These are phyloP conservation scores for Eueides isabella DNA, from an alignment of 1,140 invertebrate genomes.

Conservation along the genomic window DNA sequence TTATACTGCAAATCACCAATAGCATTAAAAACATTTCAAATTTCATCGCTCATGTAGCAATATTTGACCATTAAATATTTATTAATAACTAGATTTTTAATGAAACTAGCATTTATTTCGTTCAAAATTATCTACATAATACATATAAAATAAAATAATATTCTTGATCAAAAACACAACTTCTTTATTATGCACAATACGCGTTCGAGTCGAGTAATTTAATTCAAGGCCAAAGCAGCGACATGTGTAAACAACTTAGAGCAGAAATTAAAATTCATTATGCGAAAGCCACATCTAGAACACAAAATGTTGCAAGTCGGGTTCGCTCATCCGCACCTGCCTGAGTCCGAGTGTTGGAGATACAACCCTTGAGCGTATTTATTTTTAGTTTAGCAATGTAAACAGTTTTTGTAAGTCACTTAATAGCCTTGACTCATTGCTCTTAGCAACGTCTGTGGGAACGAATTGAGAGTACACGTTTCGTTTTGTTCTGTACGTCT, in stretches of 20 bases:
- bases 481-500: slow-evolving; percentile 62
- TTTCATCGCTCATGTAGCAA: not conserved
- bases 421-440: slow-evolving; percentile 68
- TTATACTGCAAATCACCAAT: not conserved
- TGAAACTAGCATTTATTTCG: no score
- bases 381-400: slow-evolving; percentile 25
- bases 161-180: slow-evolving; percentile 15
- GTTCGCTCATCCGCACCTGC: slow-evolving; percentile 61
- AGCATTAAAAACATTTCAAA: not conserved
- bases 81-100: not conserved
- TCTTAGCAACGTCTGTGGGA: slow-evolving; percentile 71
- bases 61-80: not conserved
- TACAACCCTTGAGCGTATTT: slow-evolving; percentile 13
- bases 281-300: slow-evolving; percentile 39
- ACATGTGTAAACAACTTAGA: slow-evolving; percentile 35
- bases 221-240: slow-evolving; percentile 25
- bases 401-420: slow-evolving; percentile 57
- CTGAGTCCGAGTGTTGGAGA: slow-evolving; percentile 33
- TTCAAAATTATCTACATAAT: not conserved
- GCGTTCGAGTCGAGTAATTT: slow-evolving; percentile 6
- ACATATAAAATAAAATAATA: not conserved
- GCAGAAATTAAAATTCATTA: slow-evolving; percentile 32
- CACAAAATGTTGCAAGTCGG: slow-evolving; percentile 64
- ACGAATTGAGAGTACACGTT: slow-evolving; percentile 60
- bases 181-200: slow-evolving; percentile 18